phyloP scores from a whole-genome alignment of 1,140 invertebrate genomes.

The Probaryconus sp. region DNA sequence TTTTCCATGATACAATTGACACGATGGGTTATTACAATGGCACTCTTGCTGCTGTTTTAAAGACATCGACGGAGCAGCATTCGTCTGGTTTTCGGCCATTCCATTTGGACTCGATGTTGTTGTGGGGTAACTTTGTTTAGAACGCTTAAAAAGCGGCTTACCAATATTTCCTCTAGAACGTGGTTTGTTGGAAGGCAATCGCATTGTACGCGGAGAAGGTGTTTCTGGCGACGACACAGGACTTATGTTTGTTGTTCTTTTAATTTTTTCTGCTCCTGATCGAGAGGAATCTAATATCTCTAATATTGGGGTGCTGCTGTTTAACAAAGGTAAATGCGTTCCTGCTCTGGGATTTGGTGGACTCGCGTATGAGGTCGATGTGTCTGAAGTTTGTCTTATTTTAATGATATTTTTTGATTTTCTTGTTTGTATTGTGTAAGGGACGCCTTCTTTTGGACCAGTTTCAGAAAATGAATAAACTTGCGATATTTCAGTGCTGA shows the following conservation, averaged over 20 bases:
- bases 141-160: slow-evolving; percentile 51
- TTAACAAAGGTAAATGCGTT: slow-evolving; percentile 28
- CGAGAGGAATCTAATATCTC: slow-evolving; percentile 69
- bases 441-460: slow-evolving; percentile 38
- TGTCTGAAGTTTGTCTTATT: slow-evolving; percentile 69
- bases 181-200: slow-evolving; percentile 70
- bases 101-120: neutral
- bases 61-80: too few species aligned
- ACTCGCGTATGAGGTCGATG: slow-evolving; percentile 74
- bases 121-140: slow-evolving; percentile 1
- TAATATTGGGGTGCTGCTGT: slow-evolving; percentile 66
- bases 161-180: slow-evolving; percentile 40
- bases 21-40: slow-evolving; percentile 67
- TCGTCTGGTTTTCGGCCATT: too few species aligned
- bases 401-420: slow-evolving; percentile 49
- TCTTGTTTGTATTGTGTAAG: slow-evolving; percentile 44
- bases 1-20: slow-evolving; percentile 64
- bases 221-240: slow-evolving; percentile 76
- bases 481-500: slow-evolving; percentile 67
- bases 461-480: slow-evolving; percentile 42
- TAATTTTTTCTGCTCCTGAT: slow-evolving; percentile 51
- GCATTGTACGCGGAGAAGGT: slow-evolving; percentile 72
- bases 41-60: slow-evolving; percentile 41
- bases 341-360: slow-evolving; percentile 62
- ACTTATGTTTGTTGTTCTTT: slow-evolving; percentile 57